phyloP scores from a whole-genome alignment of 2,113 vertebrate species.

The Amia ocellicauda region DNA sequence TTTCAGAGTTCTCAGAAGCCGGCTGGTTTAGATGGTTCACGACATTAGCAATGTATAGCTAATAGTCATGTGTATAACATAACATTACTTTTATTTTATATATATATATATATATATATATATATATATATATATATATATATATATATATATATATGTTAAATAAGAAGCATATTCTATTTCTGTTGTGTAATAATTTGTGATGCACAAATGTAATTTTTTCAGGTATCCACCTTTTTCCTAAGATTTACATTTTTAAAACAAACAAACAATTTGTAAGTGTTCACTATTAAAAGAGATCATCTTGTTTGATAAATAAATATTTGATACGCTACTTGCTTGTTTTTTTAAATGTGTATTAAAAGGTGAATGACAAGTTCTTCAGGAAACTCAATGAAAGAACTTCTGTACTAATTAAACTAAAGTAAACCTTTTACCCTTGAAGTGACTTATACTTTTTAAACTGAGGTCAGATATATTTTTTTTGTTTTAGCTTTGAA shows the following conservation, averaged over 20 bases:
- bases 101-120: conserved; percentile 30
- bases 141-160: conserved; percentile 33
- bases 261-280: conserved; percentile 38
- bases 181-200: conserved; percentile 33
- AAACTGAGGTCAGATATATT: too few species aligned
- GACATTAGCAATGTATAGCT: conserved; percentile 28
- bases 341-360: neutral
- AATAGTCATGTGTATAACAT: conserved; percentile 34
- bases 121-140: conserved; percentile 30
- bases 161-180: conserved; percentile 38
- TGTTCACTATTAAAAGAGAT: conserved; percentile 31
- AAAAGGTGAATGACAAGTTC: too few species aligned
- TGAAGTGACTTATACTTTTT: too few species aligned
- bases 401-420: too few species aligned
- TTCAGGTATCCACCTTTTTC: conserved; percentile 42
- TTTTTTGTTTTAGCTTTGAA: too few species aligned
- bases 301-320: conserved; percentile 59
- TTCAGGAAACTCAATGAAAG: too few species aligned
- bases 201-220: conserved; percentile 59
- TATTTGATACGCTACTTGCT: conserved; percentile 41
- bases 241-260: conserved; percentile 52
- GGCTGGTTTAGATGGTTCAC: conserved; percentile 30
- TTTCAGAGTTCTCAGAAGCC: neutral
- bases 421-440: too few species aligned
- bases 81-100: too few species aligned